Evolutionary conservation across 2,797 vertebrate genomes (phyloP), one percentile per base, ranked within the genome.

Genomic region (Pteronotus mesoamericanus): DNA sequence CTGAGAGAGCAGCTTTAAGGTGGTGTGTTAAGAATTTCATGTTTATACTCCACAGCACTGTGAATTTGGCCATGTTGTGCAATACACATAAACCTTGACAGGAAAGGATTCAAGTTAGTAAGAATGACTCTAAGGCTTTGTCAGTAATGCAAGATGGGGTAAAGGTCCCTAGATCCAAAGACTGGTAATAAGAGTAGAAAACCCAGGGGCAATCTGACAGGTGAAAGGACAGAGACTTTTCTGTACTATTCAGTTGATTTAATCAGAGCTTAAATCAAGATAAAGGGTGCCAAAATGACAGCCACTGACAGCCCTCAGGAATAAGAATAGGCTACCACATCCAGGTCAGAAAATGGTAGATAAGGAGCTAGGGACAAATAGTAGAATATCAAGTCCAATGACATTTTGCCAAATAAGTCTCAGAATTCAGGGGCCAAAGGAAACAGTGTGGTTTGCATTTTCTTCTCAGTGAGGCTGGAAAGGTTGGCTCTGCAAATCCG

Each of bases 211-310:
- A 68, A 24, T 22, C 3, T 48, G n/a, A 68, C 34, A 78, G 71
- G 53, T 15, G 5, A 59, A 84, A 80, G 68, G 72, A 66, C 12
- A 44, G 44, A 16, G 32, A 6, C 12, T 42, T 44, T 71, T n/a
- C n/a, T 48, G 24, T 11, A 82, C 5, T 48, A 48, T 59, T 89
- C 22, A 55, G 2, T 86, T 44, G 22, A 55, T 80, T 88, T 80
- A 88, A 87, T 89, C 69, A 42, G 34, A 89, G 12, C 14, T 86
- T 89, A 75, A 66, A 61, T 94, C 80, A 89, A 83, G 72, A 90
- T 75, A 85, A 90, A 48, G 4, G 51, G 18, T 4, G 16, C 22
- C 66, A 68, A 61, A 61, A 4, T 68, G 71, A 89, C 7, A 86
- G 66, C 44, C 44, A 79, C 44, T 18, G 51, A 53, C 10, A 77